Evolutionary conservation across 2,797 vertebrate species (phyloP).

Genomic region (Tauraco hartlaubi): DNA sequence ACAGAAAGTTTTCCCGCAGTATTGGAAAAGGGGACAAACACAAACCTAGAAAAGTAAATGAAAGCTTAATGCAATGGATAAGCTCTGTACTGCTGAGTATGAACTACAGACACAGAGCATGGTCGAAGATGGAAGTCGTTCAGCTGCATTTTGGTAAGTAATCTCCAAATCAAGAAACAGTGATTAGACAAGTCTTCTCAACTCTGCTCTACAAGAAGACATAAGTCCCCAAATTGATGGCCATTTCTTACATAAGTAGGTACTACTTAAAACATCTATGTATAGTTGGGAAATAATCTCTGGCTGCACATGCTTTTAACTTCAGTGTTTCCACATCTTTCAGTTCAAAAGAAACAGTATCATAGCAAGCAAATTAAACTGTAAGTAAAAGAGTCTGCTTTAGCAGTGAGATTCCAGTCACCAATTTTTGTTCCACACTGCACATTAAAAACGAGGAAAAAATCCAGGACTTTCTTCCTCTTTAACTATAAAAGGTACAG

Average conservation of each 20-base stretch:
- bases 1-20: not conserved
- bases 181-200: not conserved
- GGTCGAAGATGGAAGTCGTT: not conserved
- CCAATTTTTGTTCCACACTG: not conserved
- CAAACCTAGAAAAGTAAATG: not conserved
- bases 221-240: not conserved
- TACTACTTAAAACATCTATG: not conserved
- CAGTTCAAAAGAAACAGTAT: not conserved
- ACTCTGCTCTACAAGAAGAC: not conserved
- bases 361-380: not conserved
- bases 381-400: not conserved
- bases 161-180: slow-evolving; percentile 12
- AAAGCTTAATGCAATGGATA: not conserved
- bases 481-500: not conserved
- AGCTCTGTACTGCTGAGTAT: not conserved
- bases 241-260: not conserved
- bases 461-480: not conserved
- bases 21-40: not conserved
- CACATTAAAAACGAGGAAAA: not conserved
- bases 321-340: not conserved
- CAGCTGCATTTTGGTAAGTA: not conserved
- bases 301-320: not conserved
- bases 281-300: not conserved
- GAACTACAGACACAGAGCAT: not conserved
- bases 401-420: not conserved